Evolutionary conservation across 2,113 vertebrate species (phyloP).

Genomic region (Manacus vitellinus): DNA sequence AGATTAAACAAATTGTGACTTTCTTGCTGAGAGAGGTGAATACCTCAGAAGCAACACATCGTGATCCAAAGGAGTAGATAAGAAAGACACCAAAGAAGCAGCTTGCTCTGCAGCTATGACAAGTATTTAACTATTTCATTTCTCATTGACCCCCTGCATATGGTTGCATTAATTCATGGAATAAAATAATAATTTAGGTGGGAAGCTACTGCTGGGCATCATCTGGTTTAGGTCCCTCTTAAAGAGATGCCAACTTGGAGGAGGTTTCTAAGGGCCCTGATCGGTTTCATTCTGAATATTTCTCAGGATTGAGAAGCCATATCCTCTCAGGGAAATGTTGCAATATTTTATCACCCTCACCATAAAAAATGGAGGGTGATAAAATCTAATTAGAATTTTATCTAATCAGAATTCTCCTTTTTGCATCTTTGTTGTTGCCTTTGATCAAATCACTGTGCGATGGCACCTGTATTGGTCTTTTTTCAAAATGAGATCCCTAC

Average conservation of each 20-base stretch:
- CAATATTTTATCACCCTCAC: background rate
- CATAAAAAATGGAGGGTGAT: background rate
- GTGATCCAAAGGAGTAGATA: background rate
- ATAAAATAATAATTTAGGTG: background rate
- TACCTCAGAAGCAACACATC: background rate
- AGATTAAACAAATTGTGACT: constrained; percentile 28
- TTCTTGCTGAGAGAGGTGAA: constrained; percentile 6
- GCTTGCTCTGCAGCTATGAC: background rate
- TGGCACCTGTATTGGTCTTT: background rate
- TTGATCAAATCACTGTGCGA: background rate
- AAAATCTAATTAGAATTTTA: background rate
- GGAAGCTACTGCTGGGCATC: background rate
- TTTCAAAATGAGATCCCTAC: background rate
- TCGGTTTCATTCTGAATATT: background rate
- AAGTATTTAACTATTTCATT: background rate
- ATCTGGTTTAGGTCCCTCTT: background rate
- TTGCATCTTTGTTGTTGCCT: background rate
- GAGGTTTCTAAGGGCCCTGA: background rate
- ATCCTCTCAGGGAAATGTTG: background rate
- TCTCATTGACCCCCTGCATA: background rate
- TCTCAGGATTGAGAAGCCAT: background rate
- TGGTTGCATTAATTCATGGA: background rate
- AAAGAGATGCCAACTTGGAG: background rate
- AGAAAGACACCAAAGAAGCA: background rate
- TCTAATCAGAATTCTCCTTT: background rate